Conservation (phyloP, 2,797 vertebrate genomes). For the Distichodus sexfasciatus region DNA sequence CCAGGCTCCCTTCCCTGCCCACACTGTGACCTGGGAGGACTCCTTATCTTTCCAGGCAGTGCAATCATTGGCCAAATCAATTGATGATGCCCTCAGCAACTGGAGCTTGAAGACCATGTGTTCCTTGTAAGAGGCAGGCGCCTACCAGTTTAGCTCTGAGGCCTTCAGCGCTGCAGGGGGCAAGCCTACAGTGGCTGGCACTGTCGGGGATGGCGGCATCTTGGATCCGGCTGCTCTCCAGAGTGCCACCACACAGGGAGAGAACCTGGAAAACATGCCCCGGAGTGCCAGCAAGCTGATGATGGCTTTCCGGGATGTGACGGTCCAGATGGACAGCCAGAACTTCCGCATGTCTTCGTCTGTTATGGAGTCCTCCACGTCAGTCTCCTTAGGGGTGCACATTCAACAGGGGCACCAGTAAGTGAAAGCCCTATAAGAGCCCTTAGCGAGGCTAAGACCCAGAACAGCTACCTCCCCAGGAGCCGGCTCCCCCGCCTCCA, state of each 20-base stretch:
- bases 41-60: constrained; percentile 98
- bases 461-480: constrained; percentile 61
- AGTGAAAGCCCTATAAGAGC: constrained; percentile 50
- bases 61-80: constrained; percentile 96
- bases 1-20: constrained; percentile 87
- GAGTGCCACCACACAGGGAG: constrained; percentile 59
- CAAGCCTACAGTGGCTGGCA: constrained; percentile 47
- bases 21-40: constrained; percentile 93
- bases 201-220: constrained; percentile 53
- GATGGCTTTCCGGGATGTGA: constrained; percentile 98
- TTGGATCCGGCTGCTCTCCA: constrained; percentile 52
- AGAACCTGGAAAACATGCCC: constrained; percentile 75
- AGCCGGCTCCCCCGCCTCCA: constrained; percentile 62
- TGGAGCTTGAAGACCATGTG: constrained; percentile 99
- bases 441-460: constrained; percentile 44
- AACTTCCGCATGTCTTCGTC: constrained; percentile 94
- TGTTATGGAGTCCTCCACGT: constrained; percentile 80
- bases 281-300: constrained; percentile 90
- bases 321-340: constrained; percentile 93
- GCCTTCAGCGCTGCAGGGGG: constrained; percentile 73
- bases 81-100: constrained; percentile 96
- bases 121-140: constrained; percentile 88
- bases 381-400: constrained; percentile 88
- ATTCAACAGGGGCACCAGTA: constrained; percentile 63
- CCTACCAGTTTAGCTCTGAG: constrained; percentile 87